A percentile compares a stretch with the other conserved stretches of the same genome.
phyloP scores from a whole-genome alignment of 2,888 invertebrate species.

The Harpagoxenus sublaevis region DNA sequence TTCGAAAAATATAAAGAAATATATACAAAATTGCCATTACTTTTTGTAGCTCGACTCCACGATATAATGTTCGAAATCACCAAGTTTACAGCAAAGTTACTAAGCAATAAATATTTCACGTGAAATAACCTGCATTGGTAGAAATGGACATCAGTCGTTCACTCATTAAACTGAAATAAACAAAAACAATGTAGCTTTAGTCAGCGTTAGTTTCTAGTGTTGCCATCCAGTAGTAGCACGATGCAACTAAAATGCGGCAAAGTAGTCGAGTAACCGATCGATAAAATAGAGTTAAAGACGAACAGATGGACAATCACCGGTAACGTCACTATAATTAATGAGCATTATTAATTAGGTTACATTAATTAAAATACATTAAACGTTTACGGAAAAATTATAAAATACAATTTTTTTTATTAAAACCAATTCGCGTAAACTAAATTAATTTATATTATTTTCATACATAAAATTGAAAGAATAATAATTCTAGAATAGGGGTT shows the following conservation, averaged over 20 bases:
- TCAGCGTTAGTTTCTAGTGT: not conserved
- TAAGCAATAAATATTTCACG: not conserved
- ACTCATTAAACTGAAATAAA: not conserved
- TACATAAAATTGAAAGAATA: not conserved
- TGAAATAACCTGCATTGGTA: no score
- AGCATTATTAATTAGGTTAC: not conserved
- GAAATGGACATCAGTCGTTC: no score
- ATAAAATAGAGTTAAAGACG: not conserved
- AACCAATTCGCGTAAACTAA: no score
- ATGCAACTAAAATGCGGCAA: not conserved
- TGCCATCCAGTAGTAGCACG: not conserved
- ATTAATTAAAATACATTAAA: not conserved
- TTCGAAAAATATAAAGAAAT: not conserved
- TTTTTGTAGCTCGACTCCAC: not conserved
- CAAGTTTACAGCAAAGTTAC: not conserved
- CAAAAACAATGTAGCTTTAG: not conserved
- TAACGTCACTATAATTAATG: not conserved
- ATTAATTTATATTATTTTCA: not conserved
- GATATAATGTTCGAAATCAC: not conserved
- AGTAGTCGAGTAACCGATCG: not conserved
- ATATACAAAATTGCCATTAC: not conserved
- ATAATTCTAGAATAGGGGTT: not conserved
- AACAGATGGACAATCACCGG: not conserved
- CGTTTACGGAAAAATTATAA: not conserved
- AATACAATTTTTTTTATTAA: not conserved